A percentile compares a stretch with the other conserved stretches of the same genome.
Evolutionary conservation across 2,113 vertebrate genomes (phyloP).

Genomic region (Nyctibius bracteatus): DNA sequence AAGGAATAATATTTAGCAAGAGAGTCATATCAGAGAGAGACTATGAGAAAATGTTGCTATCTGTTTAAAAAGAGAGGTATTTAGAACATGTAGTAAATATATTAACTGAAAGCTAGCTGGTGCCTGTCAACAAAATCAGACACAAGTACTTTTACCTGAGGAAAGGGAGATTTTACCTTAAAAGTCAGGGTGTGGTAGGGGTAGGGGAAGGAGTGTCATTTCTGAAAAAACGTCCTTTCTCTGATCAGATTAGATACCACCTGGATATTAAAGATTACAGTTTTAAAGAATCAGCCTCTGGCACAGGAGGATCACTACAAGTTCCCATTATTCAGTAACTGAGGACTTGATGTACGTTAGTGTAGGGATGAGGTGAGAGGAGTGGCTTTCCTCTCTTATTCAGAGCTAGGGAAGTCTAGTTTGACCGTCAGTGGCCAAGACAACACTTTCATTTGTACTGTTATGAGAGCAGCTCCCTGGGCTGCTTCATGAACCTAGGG

Average conservation of each 20-base stretch:
- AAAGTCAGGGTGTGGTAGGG: neutral
- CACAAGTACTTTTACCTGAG: neutral
- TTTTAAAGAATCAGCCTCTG: neutral
- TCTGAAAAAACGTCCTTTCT: neutral
- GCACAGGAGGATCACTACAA: neutral
- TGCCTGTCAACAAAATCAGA: neutral
- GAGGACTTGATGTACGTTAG: neutral
- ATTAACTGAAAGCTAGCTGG: neutral
- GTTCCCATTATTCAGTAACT: rapidly evolving
- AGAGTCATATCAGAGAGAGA: neutral
- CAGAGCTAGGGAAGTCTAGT: neutral
- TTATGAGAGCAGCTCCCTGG: neutral
- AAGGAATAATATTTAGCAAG: neutral
- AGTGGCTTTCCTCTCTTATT: neutral
- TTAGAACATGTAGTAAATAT: neutral
- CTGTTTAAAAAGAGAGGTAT: neutral
- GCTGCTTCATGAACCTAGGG: neutral
- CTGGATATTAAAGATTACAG: neutral
- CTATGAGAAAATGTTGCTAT: neutral
- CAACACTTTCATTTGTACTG: neutral
- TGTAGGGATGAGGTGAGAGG: neutral
- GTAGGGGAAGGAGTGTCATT: neutral
- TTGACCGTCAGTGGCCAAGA: neutral
- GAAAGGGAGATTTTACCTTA: neutral
- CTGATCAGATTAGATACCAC: neutral